Evolutionary conservation across 2,797 vertebrate genomes (phyloP).

Genomic region (Myoxocephalus aenaeus): DNA sequence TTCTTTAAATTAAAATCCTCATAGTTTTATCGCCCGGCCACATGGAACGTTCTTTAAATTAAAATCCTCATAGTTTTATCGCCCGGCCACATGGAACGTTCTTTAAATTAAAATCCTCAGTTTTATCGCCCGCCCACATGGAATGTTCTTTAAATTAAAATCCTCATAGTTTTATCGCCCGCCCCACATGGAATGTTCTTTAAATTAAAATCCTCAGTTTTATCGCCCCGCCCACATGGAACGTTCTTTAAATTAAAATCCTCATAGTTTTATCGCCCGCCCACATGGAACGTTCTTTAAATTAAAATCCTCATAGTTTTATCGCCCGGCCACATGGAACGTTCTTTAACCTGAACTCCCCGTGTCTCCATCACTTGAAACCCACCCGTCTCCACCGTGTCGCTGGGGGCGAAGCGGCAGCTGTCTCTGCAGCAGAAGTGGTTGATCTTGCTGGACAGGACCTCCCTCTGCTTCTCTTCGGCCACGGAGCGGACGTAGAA

Average conservation of each 20-base stretch:
- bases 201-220: not conserved
- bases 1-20: not conserved
- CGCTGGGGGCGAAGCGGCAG: conserved; percentile 55
- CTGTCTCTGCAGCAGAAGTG: conserved; percentile 52
- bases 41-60: not conserved
- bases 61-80: not conserved
- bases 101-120: not conserved
- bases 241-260: no score
- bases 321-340: no score
- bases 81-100: not conserved
- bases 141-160: not conserved
- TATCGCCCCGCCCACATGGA: no score
- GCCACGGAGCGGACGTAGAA: conserved; percentile 78
- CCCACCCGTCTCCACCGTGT: conserved; percentile 64
- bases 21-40: not conserved
- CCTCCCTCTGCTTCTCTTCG: conserved; percentile 54
- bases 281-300: no score
- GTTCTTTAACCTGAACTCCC: no score
- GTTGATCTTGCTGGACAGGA: conserved; percentile 71
- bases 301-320: no score
- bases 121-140: not conserved
- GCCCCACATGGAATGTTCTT: not conserved
- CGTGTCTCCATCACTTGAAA: not conserved
- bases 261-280: no score
- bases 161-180: no score